Conservation (phyloP, 1,140 invertebrate species). For the Trinorchestia longiramus region DNA sequence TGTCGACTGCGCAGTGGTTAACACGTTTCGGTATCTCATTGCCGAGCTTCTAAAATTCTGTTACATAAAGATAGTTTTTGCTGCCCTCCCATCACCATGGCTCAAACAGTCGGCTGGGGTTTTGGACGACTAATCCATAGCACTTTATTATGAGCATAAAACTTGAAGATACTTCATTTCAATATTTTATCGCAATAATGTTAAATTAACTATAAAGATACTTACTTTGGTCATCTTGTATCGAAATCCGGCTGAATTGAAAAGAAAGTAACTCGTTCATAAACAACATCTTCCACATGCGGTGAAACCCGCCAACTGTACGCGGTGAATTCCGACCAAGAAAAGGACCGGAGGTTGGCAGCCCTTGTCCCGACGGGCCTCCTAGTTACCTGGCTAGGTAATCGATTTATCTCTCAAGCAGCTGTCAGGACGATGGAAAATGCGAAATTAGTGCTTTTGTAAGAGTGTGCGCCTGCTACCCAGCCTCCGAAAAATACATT, state of each 20-base stretch:
- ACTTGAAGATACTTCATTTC: too few relatives aligned
- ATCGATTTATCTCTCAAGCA: not conserved
- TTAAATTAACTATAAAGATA: not conserved
- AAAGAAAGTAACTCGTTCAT: not conserved
- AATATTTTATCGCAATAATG: not conserved
- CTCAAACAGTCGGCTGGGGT: not conserved
- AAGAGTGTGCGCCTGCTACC: not conserved
- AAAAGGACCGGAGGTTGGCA: not conserved
- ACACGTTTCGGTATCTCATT: not conserved
- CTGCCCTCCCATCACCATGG: not conserved
- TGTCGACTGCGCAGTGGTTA: not conserved
- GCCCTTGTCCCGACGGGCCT: not conserved
- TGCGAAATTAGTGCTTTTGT: not conserved
- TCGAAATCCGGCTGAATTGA: not conserved
- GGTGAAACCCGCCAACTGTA: not conserved
- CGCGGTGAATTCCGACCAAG: not conserved
- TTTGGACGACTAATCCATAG: not conserved
- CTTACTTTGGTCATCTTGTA: not conserved
- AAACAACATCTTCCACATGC: not conserved
- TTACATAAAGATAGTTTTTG: not conserved
- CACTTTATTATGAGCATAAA: not conserved
- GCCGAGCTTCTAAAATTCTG: not conserved
- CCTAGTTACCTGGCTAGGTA: not conserved
- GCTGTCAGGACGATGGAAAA: not conserved
- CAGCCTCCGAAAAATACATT: not conserved